phyloP scores from a whole-genome alignment of 2,888 invertebrate genomes.

The Caenorhabditis panamensis region DNA sequence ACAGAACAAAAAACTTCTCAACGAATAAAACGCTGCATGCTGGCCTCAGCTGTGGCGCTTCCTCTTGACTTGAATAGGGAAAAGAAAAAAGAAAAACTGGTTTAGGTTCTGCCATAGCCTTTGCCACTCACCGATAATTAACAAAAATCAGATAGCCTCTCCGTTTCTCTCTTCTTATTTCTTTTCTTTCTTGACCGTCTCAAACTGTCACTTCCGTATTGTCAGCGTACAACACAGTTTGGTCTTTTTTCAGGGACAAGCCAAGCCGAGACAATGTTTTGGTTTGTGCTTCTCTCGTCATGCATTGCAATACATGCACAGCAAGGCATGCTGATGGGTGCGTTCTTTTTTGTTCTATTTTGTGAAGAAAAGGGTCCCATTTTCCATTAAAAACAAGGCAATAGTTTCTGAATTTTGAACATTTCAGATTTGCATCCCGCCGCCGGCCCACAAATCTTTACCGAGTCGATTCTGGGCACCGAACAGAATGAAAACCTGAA shows the following conservation, averaged over 20 bases:
- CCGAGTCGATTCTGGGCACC: conserved; percentile 28
- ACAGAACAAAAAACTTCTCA: conserved; percentile 24
- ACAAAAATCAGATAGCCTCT: conserved; percentile 50
- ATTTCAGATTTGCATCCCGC: conserved; percentile 67
- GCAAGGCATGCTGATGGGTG: conserved; percentile 50
- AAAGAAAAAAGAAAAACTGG: conserved; percentile 31
- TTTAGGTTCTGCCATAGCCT: conserved; percentile 18
- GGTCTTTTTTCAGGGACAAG: conserved; percentile 19
- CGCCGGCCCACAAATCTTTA: conserved; percentile 66
- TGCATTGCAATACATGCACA: conserved; percentile 56
- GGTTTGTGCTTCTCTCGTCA: conserved; percentile 57
- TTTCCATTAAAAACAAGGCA: no score
- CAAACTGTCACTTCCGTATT: conserved; percentile 1
- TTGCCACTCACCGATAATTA: conserved; percentile 34
- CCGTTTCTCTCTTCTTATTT: conserved; percentile 3
- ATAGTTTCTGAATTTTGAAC: no score
- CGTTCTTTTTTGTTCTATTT: not conserved
- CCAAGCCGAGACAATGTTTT: conserved; percentile 49
- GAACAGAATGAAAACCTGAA: conserved; percentile 7
- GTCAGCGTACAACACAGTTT: not conserved
- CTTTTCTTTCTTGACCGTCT: conserved; percentile 17
- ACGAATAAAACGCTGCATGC: conserved; percentile 7
- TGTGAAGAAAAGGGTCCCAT: no score
- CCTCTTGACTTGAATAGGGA: conserved; percentile 8
- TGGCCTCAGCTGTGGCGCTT: no score